These are phyloP conservation scores for Catagonus wagneri DNA, from an alignment of 2,113 vertebrate genomes.

Conservation along the genomic window DNA sequence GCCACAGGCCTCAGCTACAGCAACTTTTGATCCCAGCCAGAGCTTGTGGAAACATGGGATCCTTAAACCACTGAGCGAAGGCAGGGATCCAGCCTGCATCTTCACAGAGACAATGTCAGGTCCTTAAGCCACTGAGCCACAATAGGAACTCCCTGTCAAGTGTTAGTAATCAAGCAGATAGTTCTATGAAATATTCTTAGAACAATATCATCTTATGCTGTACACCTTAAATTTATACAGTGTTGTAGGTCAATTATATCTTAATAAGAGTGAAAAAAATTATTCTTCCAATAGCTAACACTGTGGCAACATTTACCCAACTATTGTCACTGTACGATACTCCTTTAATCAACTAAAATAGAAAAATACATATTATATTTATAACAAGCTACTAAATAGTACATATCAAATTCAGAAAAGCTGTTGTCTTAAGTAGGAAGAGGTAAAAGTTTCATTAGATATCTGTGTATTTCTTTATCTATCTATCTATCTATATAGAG, in stretches of 20 bases:
- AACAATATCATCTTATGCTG: not conserved
- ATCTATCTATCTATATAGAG: not conserved
- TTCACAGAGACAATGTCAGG: too few relatives aligned
- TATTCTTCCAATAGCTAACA: not conserved
- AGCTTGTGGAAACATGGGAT: too few relatives aligned
- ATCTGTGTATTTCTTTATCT: not conserved
- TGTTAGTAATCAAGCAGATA: not conserved
- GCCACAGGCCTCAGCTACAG: too few relatives aligned
- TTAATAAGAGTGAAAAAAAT: not conserved
- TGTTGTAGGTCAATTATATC: not conserved
- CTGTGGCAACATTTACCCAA: not conserved
- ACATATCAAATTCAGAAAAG: not conserved
- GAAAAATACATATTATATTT: not conserved
- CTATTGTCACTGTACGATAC: not conserved
- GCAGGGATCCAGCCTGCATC: too few relatives aligned
- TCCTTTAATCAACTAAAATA: not conserved
- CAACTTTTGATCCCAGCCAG: too few relatives aligned
- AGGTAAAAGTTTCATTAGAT: not conserved
- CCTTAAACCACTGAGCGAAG: too few relatives aligned
- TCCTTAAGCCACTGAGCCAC: too few relatives aligned
- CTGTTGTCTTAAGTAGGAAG: not conserved
- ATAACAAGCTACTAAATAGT: not conserved
- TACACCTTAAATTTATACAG: not conserved
- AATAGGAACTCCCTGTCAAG: not conserved
- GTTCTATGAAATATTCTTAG: not conserved